Conservation (phyloP, 1,140 invertebrate genomes). For the Dinoponera quadriceps region DNA sequence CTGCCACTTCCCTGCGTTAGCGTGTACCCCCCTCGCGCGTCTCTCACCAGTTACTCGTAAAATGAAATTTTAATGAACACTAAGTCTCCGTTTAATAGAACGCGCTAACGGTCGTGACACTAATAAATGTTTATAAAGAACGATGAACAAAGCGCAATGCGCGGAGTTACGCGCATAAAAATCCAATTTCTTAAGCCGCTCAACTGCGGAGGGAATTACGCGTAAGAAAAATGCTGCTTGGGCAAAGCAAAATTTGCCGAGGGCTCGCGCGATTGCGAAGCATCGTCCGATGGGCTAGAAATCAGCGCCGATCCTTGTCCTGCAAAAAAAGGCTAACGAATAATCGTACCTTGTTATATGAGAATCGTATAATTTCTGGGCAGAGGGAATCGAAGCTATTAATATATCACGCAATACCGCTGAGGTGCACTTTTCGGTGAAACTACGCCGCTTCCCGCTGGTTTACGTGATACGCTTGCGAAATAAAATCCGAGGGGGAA, state of each 20-base stretch:
- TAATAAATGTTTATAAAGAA: constrained; percentile 4
- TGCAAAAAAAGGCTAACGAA: neutral
- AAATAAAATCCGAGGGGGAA: constrained; percentile 24
- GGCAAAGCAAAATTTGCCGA: neutral
- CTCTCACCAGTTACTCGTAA: neutral
- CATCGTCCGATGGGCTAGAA: neutral
- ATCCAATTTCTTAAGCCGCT: neutral
- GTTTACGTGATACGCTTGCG: constrained; percentile 30
- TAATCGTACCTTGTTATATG: neutral
- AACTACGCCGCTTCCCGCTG: constrained; percentile 17
- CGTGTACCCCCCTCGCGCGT: neutral
- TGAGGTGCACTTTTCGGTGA: constrained; percentile 40
- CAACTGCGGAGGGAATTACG: neutral
- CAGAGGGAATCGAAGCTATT: neutral
- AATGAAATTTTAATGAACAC: constrained; percentile 13
- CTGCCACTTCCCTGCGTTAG: neutral
- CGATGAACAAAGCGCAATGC: neutral
- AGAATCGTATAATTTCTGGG: neutral
- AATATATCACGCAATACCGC: constrained; percentile 43
- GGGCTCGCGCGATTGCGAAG: neutral
- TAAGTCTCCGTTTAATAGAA: neutral
- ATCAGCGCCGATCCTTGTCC: neutral
- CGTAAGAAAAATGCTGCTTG: neutral
- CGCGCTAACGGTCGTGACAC: neutral
- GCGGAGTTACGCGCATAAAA: neutral